These are phyloP conservation scores for Asbolus verrucosus DNA, from an alignment of 1,140 invertebrate species.

Conservation along the genomic window DNA sequence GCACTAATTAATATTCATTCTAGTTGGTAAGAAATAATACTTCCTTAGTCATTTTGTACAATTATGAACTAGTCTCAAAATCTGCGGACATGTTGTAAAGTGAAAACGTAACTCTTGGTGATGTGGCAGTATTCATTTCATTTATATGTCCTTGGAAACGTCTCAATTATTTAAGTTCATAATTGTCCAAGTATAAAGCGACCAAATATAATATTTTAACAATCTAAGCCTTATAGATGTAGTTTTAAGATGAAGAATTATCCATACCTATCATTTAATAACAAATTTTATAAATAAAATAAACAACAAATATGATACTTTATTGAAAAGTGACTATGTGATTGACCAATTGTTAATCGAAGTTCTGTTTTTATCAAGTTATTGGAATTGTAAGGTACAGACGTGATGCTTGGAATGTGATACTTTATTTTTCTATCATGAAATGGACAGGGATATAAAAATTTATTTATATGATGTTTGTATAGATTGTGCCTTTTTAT, in stretches of 20 bases:
- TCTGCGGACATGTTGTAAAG: background rate
- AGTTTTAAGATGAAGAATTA: slow-evolving; percentile 46
- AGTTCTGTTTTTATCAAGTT: slow-evolving; percentile 17
- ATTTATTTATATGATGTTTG: slow-evolving; percentile 58
- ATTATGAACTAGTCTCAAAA: slow-evolving; percentile 45
- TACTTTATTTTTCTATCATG: slow-evolving; percentile 59
- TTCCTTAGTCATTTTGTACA: slow-evolving; percentile 50
- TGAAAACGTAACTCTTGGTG: background rate
- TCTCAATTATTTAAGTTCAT: slow-evolving; percentile 39
- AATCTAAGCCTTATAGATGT: slow-evolving; percentile 54
- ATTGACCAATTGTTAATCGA: slow-evolving; percentile 37
- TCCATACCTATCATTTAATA: slow-evolving; percentile 42
- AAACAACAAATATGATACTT: too few species aligned
- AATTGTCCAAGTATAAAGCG: slow-evolving; percentile 52
- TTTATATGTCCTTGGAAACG: slow-evolving; percentile 19
- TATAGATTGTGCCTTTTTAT: slow-evolving; percentile 62
- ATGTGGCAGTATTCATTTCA: slow-evolving; percentile 21
- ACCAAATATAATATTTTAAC: slow-evolving; percentile 55
- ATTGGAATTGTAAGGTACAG: slow-evolving; percentile 46
- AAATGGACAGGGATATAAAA: slow-evolving; percentile 53
- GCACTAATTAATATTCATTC: slow-evolving; percentile 43
- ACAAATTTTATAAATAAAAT: slow-evolving; percentile 52
- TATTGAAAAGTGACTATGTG: slow-evolving; percentile 25
- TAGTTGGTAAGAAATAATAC: slow-evolving; percentile 49
- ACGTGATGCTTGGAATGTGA: slow-evolving; percentile 54